Base-by-base conservation (phyloP, 2,113 vertebrate species). In the Bubo bubo region DNA sequence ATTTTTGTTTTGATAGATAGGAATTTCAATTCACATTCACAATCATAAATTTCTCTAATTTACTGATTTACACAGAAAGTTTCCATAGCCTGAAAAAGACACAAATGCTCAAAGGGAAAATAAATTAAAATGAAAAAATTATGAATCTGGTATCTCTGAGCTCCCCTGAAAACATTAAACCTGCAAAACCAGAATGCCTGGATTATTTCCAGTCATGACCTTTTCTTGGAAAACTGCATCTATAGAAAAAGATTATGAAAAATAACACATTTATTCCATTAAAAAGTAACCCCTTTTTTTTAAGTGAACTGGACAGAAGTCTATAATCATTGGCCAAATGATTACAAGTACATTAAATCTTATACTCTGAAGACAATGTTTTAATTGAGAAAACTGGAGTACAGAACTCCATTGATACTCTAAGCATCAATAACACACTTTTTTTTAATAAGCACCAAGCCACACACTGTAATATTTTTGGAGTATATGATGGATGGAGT, bases 101-200 rank as follows among this genome's bases (percentile, higher is more conserved):
- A 67, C 6, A 81, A 95, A 19, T 47, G 59, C 75, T 88, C 59
- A 88, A 93, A 90, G 79, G 82, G 14, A 95, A 96, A 70, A 77
- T 88, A 94, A 93, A 93, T 93, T 52, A 92, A 83, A 81, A 12
- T 5, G 56, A 91, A 84, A 90, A 80, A 95, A 94, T 49, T 86
- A 34, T 43, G 35, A 56, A 77, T 84, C 60, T 87, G 47, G 49
- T 82, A 79, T 89, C 76, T 79, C 70, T 82, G 23, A 79, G 89
- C 18, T 84, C 10, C 56, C 70, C 56, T 64, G 56, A 87, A 96
- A 93, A 81, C 20, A 86, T 60, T 89, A 60, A 91, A 79, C 84
- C 52, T 90, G 79, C 84, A 93, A 95, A 89, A 67, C 35, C 41
- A 88, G 9, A 59, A 90, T 0, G 32, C 17, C 26, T 87, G 56